phyloP scores from a whole-genome alignment of 2,797 vertebrate genomes.

The Chanos chanos region DNA sequence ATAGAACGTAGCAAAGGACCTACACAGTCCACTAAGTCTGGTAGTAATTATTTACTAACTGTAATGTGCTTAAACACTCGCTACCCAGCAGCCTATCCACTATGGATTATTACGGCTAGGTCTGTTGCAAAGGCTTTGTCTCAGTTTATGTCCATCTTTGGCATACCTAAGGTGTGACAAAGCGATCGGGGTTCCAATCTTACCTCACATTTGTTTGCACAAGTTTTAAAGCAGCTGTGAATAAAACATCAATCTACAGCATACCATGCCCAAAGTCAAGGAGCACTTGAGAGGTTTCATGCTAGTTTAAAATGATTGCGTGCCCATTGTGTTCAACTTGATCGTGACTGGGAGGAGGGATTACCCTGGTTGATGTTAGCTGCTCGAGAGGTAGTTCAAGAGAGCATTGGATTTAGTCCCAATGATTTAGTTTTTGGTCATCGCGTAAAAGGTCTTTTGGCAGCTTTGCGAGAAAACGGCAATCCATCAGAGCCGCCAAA shows the following conservation, averaged over 20 bases:
- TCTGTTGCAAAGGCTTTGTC: background rate
- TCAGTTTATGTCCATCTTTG: background rate
- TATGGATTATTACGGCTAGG: background rate
- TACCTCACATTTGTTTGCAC: background rate
- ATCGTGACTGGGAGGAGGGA: too few species aligned
- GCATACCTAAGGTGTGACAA: background rate
- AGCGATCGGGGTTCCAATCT: background rate
- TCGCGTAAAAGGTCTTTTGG: too few species aligned
- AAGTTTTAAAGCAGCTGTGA: background rate
- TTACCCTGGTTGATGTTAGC: background rate
- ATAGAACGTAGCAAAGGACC: constrained; percentile 7
- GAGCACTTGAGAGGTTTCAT: background rate
- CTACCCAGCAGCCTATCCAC: background rate
- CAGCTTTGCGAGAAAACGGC: too few species aligned
- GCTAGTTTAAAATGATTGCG: too few species aligned
- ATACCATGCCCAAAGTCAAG: too few species aligned
- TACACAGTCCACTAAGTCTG: background rate
- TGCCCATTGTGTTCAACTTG: too few species aligned
- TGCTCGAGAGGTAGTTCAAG: background rate
- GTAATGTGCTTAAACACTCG: background rate
- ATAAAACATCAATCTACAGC: background rate
- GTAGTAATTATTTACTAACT: background rate
- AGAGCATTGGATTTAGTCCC: background rate
- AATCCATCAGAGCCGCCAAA: too few species aligned
- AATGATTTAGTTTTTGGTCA: too few species aligned